Conservation (phyloP, 2,888 invertebrate genomes). For the Morpho deidamia region DNA sequence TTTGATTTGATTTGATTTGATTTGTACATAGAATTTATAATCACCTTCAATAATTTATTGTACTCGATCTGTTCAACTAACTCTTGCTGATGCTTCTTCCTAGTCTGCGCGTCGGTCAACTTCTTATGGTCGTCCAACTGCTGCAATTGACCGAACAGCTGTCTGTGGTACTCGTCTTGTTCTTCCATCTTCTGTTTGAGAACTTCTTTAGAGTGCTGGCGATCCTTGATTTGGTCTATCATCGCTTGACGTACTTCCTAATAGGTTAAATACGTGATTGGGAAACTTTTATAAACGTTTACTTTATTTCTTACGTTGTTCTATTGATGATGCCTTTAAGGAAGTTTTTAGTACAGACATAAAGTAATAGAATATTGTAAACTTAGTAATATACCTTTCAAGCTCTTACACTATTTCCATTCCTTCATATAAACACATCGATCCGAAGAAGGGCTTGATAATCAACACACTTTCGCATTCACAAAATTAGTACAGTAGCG, state of each 20-base stretch:
- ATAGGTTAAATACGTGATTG: not conserved
- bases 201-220: constrained; percentile 31
- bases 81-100: constrained; percentile 44
- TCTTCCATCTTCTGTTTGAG: constrained; percentile 37
- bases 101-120: constrained; percentile 38
- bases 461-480: too few species aligned
- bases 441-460: too few species aligned
- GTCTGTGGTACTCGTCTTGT: constrained; percentile 43
- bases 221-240: constrained; percentile 55
- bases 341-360: too few species aligned
- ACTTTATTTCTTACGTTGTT: too few species aligned
- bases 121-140: constrained; percentile 40
- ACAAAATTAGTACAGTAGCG: too few species aligned
- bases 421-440: too few species aligned
- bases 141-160: constrained; percentile 41
- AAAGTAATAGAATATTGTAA: too few species aligned
- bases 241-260: constrained; percentile 54
- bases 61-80: constrained; percentile 55
- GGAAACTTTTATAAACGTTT: not conserved
- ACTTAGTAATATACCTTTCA: too few species aligned
- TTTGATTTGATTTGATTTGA: too few species aligned
- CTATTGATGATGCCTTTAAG: too few species aligned
- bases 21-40: not conserved
- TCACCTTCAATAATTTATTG: constrained; percentile 57
- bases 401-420: too few species aligned